Conservation (phyloP, 92 coral and sea anemone species). For the Epizoanthus fatuus region DNA sequence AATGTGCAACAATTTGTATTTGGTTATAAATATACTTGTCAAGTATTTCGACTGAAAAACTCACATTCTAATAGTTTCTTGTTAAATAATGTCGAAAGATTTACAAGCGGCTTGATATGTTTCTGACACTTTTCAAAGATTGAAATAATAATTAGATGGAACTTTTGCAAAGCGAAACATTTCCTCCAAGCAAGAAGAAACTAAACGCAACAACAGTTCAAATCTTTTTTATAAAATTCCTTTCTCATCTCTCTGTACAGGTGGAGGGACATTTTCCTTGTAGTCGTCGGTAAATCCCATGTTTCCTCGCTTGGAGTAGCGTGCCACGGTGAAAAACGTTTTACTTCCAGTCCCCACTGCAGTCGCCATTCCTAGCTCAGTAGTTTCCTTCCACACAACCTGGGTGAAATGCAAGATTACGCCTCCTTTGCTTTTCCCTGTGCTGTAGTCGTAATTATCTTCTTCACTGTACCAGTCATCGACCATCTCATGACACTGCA, state of each 20-base stretch:
- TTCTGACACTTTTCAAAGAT: too few species aligned
- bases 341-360: not conserved
- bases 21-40: too few species aligned
- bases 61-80: too few species aligned
- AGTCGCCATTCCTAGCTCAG: conserved; percentile 6
- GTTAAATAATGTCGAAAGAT: too few species aligned
- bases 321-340: not conserved
- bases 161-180: too few species aligned
- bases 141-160: too few species aligned
- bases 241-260: not conserved
- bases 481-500: conserved; percentile 6
- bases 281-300: not conserved
- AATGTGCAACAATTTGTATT: too few species aligned
- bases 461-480: not conserved
- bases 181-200: too few species aligned
- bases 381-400: not conserved
- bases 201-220: not conserved
- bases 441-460: not conserved
- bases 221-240: not conserved
- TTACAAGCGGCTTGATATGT: too few species aligned
- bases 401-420: not conserved
- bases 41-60: too few species aligned
- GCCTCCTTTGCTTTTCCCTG: not conserved
- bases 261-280: not conserved
- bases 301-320: not conserved